Evolutionary conservation across 2,797 vertebrate genomes (phyloP).

Genomic region (Phalloptychus januarius): DNA sequence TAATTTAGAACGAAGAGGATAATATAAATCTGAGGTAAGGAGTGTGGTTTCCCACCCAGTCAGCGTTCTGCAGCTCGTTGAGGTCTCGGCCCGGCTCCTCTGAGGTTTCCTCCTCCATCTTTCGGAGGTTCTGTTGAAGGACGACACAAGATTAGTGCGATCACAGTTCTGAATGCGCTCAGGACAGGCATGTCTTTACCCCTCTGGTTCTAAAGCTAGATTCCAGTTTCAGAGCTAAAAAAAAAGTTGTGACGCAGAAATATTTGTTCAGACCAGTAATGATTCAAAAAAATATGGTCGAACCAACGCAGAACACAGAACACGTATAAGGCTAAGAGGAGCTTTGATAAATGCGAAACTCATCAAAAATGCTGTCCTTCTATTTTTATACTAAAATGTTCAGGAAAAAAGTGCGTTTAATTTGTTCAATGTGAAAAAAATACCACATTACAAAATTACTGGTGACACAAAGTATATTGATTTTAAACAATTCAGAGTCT

Average conservation of each 20-base stretch:
- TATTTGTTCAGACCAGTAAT: no score
- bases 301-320: no score
- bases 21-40: conserved; percentile 4
- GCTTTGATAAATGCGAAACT: not conserved
- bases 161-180: not conserved
- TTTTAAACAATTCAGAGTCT: not conserved
- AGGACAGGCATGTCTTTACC: not conserved
- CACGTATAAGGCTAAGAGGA: no score
- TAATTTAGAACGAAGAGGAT: not conserved
- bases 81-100: conserved; percentile 85
- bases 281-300: no score
- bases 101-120: conserved; percentile 85
- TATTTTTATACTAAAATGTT: not conserved
- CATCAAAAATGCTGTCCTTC: not conserved
- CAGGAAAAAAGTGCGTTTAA: not conserved
- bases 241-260: no score
- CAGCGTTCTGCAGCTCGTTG: conserved; percentile 92
- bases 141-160: not conserved
- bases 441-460: not conserved
- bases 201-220: no score
- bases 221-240: no score
- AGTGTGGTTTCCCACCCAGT: conserved; percentile 86
- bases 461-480: not conserved
- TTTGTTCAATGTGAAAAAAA: not conserved
- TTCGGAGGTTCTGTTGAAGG: conserved; percentile 89